Conservation (phyloP, 1,140 invertebrate species). For the Dufourea novaeangliae region DNA sequence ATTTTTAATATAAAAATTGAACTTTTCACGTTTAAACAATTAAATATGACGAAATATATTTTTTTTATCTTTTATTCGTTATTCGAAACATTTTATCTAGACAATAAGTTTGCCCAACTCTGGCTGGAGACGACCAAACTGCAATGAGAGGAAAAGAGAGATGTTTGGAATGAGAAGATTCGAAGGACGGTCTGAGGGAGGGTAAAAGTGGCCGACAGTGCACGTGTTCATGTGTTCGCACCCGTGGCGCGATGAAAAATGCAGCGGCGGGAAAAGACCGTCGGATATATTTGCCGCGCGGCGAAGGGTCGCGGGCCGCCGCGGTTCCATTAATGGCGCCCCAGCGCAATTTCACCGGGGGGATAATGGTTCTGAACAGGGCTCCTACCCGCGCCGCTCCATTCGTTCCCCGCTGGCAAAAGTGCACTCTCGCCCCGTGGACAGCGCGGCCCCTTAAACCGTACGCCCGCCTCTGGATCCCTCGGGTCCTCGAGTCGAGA, state of each 20-base stretch:
- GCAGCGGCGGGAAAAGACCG: slow-evolving; percentile 56
- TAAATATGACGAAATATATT: too few species aligned
- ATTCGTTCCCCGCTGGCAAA: slow-evolving; percentile 3
- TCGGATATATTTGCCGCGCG: slow-evolving; percentile 61
- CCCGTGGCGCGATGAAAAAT: slow-evolving; percentile 59
- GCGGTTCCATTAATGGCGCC: slow-evolving; percentile 69
- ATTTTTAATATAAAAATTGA: too few species aligned
- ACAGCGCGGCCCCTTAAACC: slow-evolving; percentile 6
- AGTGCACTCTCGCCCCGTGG: slow-evolving; percentile 28
- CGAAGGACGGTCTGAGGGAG: neutral
- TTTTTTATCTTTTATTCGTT: too few species aligned
- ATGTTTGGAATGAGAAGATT: too few species aligned
- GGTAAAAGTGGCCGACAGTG: neutral
- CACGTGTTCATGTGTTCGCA: neutral
- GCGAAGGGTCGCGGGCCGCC: slow-evolving; percentile 45
- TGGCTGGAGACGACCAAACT: too few species aligned
- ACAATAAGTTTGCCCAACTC: too few species aligned
- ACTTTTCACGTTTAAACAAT: too few species aligned
- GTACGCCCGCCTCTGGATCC: too few species aligned
- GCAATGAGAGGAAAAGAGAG: too few species aligned
- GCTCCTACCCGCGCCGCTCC: neutral
- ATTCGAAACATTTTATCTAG: too few species aligned
- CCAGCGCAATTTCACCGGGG: slow-evolving; percentile 58
- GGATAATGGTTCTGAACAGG: slow-evolving; percentile 65
- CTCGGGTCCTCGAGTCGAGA: neutral